A percentile compares a stretch with the other conserved stretches of the same genome.
Conservation (phyloP, 2,888 invertebrate genomes). For the Neoscelio sp. region DNA sequence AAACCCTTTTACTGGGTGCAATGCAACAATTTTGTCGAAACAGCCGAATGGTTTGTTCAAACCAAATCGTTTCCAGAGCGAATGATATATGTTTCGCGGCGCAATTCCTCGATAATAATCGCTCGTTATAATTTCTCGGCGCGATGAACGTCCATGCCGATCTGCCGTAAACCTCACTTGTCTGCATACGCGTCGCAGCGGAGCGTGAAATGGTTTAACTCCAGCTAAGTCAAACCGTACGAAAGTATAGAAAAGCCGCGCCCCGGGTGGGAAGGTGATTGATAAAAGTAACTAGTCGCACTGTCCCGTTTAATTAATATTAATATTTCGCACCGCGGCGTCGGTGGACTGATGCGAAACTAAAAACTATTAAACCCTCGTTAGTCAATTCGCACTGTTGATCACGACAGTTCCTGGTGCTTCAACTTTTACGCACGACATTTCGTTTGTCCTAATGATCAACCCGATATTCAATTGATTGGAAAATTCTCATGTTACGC, state of each 20-base stretch:
- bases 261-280: conserved; percentile 67
- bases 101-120: neutral
- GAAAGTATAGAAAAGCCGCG: conserved; percentile 66
- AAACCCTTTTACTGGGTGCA: too few relatives aligned
- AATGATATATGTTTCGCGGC: conserved; percentile 2
- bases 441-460: neutral
- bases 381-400: conserved; percentile 26
- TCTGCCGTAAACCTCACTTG: conserved; percentile 62
- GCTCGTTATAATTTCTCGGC: conserved; percentile 54
- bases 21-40: too few relatives aligned
- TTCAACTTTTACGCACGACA: conserved; percentile 12
- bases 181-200: conserved; percentile 60
- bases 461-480: neutral
- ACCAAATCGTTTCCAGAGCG: neutral
- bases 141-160: conserved; percentile 41
- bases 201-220: conserved; percentile 70
- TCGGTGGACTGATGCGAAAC: conserved; percentile 35
- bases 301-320: conserved; percentile 72
- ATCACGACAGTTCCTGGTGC: conserved; percentile 29
- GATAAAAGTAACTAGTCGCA: conserved; percentile 68
- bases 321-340: conserved; percentile 36
- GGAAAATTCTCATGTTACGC: too few relatives aligned
- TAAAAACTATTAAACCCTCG: conserved; percentile 45
- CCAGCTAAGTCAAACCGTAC: conserved; percentile 67
- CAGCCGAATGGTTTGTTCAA: too few relatives aligned